Base-by-base conservation (phyloP, 2,888 invertebrate genomes). In the Coenonympha glycerion region DNA sequence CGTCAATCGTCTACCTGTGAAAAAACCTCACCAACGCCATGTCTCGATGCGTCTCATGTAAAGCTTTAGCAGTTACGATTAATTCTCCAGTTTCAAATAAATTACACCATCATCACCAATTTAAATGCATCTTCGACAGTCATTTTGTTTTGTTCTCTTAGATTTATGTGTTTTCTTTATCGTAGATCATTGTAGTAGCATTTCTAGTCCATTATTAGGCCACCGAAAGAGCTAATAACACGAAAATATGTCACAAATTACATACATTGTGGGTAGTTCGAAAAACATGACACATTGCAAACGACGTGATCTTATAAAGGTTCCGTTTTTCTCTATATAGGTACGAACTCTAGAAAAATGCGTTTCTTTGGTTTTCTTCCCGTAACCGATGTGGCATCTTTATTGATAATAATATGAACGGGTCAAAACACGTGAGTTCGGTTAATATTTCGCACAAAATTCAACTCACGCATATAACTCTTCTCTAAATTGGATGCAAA, bases 61-160 rank as follows among this genome's bases (percentile, higher is more conserved):
- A 84, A 84, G 82, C 83, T 82, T 81, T 69, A 73, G 74, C 63
- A 53, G 58, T 58, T 60, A 61, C 53, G 65, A 64, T 61, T 66
- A 65, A 64, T 65, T 68, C 66, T 68, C 69, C 71, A 68, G 69
- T 72, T 68, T 65, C 68, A 65, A 74, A 76, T 77, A 73, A 77
- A 76, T 74, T 65, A 73, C 66, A 66, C 61, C 67, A 71, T 61
- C 67, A 71, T 67, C 73, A 73, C 70, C 75, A 74, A 77, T 66
- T 64, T 84, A 86, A 84, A 85, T 84, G 84, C 85, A 80, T 64
- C 60, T 73, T 71, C 66, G 75, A 80, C 80, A 79, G 79, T 80
- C 79, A 65, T 64, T 70, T 76, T 33, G 41, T 45, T 54, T 39
- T 28, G 11, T 24, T 36, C n/a, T 15, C 30, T 31, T 46, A 34